Evolutionary conservation across 2,888 invertebrate genomes (phyloP), one percentile per base, ranked within the genome.

Genomic region (Entomobrya multifasciata): DNA sequence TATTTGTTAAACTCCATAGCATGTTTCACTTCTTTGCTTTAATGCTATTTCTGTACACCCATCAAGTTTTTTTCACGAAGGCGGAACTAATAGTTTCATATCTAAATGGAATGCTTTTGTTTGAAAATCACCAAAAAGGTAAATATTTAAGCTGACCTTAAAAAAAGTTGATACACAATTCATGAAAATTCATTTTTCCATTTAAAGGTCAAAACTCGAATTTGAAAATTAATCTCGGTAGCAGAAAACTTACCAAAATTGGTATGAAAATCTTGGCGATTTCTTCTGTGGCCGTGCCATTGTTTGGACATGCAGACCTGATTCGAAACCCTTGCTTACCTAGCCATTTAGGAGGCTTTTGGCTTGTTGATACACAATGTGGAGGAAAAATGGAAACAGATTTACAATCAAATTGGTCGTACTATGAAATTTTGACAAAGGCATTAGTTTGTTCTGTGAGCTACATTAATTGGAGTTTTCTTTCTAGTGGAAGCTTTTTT

Each of bases 391-490:
- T 70, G 3, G 72, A 27, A 57, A 44, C 22, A 0, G 8, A 41
- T 0, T 11, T n/a, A 0, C 5, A 52, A 41, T 11, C 72, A 20
- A 72, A 57, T 11, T 81, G 70, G 81, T 25, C 57, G 0, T 13
- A 1, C 1, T 1, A 49, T 8, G 67, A 80, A 67, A 22, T 67
- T 15, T 6, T 36, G 0, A 11, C 5, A 0, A 80, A 67, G 20
- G 0, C 30, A 0, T 0, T 72, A 6, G 25, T 72, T 5, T 44
- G 25, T n/a, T 0, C 2, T 1, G 3, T 82, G 1, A 30, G 44
- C 6, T 60, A 30, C 36, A 3, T 62, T 15, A 82, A 72, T 22
- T 72, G 82, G 81, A 44, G 44, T 22, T 81, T 82, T 30, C 47
- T 82, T 0, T 10, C 62, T 13, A 30, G 0, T 22, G 82, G 81